Evolutionary conservation across 2,797 vertebrate species (phyloP).

Genomic region (Knipowitschia caucasica): DNA sequence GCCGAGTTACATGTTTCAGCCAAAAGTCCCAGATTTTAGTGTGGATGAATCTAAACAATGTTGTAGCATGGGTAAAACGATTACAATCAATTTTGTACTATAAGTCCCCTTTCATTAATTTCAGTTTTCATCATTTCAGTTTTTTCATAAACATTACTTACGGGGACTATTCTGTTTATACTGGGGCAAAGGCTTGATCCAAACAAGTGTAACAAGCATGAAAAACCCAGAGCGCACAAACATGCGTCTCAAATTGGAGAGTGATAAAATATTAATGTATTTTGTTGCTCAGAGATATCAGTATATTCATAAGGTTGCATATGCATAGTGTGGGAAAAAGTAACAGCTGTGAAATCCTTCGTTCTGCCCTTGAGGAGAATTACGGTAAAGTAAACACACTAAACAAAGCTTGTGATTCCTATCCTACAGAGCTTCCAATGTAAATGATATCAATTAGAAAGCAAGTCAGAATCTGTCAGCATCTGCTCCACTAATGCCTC

Average conservation of each 20-base stretch:
- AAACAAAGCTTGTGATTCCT: constrained; percentile 11
- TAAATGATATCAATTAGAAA: constrained; percentile 16
- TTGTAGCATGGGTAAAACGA: too few relatives aligned
- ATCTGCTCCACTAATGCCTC: constrained; percentile 3
- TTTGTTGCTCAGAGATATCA: constrained; percentile 1
- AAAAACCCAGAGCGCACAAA: not conserved
- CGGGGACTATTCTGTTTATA: not conserved
- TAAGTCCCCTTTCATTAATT: too few relatives aligned
- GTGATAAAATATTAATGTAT: not conserved
- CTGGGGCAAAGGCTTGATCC: not conserved
- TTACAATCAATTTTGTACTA: too few relatives aligned
- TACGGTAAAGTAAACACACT: constrained; percentile 8
- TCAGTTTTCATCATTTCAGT: too few relatives aligned
- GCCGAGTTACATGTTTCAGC: too few relatives aligned
- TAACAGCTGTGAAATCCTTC: constrained; percentile 9
- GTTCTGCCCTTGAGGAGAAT: constrained; percentile 5
- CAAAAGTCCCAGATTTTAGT: too few relatives aligned
- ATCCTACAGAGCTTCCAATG: constrained; percentile 7
- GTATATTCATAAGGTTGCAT: constrained; percentile 8
- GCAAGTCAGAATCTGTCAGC: constrained; percentile 8
- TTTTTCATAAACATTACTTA: not conserved
- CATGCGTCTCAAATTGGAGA: not conserved
- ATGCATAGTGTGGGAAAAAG: not conserved
- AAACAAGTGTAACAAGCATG: not conserved
- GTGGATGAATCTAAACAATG: too few relatives aligned